A percentile compares a stretch with the other conserved stretches of the same genome.
phyloP scores from a whole-genome alignment of 2,888 invertebrate genomes.

The Metalampra italica region DNA sequence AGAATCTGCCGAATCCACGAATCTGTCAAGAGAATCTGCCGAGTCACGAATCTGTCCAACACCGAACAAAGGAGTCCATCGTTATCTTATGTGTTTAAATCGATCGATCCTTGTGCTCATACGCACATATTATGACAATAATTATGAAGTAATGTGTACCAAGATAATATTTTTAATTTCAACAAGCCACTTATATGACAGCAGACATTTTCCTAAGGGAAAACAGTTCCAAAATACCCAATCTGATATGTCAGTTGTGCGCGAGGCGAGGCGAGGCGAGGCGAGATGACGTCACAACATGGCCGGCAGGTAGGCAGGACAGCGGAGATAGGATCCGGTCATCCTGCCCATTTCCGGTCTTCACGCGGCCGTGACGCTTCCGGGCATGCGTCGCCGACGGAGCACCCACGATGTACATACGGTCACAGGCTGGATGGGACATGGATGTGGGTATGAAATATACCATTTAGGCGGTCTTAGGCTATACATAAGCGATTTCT shows the following conservation, averaged over 20 bases:
- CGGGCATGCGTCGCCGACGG: conserved; percentile 73
- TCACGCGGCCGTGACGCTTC: conserved; percentile 79
- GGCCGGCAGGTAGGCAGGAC: conserved; percentile 58
- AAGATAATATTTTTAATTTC: neutral
- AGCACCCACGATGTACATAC: conserved; percentile 43
- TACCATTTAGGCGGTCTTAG: no score
- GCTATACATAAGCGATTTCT: no score
- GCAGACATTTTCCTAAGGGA: neutral
- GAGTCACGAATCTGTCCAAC: no score
- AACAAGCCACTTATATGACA: neutral
- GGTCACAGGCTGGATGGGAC: conserved; percentile 32
- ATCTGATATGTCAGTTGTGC: conserved; percentile 25
- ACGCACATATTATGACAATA: no score
- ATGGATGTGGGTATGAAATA: neutral
- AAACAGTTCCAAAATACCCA: conserved; percentile 34
- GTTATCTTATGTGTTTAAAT: no score
- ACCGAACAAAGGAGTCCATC: no score
- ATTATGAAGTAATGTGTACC: no score
- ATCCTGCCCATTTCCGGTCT: conserved; percentile 79
- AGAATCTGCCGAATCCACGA: no score
- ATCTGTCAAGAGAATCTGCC: no score
- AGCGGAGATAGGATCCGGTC: conserved; percentile 79
- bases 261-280: conserved; percentile 25
- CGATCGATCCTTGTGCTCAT: no score
- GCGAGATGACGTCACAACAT: conserved; percentile 69